Conservation (phyloP, 2,888 invertebrate species). For the Asteroscopus sphinx region DNA sequence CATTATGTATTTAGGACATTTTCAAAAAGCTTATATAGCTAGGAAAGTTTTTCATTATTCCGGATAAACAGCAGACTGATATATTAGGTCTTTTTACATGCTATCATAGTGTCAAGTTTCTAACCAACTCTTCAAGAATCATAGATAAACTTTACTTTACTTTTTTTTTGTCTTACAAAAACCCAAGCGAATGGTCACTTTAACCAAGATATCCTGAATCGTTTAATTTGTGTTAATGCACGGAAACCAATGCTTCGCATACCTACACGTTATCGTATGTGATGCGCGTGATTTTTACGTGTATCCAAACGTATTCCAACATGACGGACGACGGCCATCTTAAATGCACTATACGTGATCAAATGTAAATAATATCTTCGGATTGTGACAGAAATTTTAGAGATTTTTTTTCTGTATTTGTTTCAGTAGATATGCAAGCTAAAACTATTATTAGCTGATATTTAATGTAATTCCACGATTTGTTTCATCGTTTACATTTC, state of each 20-base stretch:
- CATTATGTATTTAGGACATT: no score
- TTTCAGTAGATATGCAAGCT: constrained; percentile 7
- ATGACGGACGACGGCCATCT: constrained; percentile 31
- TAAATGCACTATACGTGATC: constrained; percentile 43
- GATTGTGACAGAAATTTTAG: constrained; percentile 22
- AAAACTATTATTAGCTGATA: constrained; percentile 15
- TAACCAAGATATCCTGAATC: constrained; percentile 39
- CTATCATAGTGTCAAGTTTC: neutral
- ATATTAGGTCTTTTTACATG: no score
- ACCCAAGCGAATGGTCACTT: constrained; percentile 18
- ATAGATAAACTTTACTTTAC: no score
- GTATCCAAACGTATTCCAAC: constrained; percentile 28
- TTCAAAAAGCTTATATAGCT: no score
- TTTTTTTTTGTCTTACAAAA: constrained; percentile 4
- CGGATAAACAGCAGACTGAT: no score
- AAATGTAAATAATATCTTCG: constrained; percentile 36
- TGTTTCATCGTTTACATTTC: constrained; percentile 2
- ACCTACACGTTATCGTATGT: constrained; percentile 43
- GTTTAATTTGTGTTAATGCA: constrained; percentile 47
- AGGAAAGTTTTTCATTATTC: no score
- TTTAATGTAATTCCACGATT: constrained; percentile 5
- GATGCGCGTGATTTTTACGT: constrained; percentile 45
- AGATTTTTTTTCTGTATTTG: constrained; percentile 28
- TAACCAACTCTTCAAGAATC: neutral
- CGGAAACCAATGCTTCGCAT: constrained; percentile 47